Evolutionary conservation across 2,888 invertebrate species (phyloP).

Genomic region (Lacanobia oleracea): DNA sequence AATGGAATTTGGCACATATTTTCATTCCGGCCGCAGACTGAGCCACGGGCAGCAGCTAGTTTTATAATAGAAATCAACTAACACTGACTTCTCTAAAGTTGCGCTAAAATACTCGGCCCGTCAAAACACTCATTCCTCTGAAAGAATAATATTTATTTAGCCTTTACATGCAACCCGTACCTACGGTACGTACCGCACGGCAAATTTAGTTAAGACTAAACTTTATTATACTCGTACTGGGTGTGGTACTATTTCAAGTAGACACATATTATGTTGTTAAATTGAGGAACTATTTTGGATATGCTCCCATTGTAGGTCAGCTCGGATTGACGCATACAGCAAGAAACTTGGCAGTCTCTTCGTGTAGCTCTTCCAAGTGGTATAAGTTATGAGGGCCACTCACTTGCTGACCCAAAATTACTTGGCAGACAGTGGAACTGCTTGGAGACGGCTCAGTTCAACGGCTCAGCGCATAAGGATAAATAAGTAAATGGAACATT

Average conservation of each 20-base stretch:
- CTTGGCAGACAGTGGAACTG: slow-evolving; percentile 77
- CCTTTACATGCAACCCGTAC: no score
- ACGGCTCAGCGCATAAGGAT: slow-evolving; percentile 6
- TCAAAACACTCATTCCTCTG: neutral
- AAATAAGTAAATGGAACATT: slow-evolving; percentile 8
- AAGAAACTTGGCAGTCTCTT: slow-evolving; percentile 84
- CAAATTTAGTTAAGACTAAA: neutral
- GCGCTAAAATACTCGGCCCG: neutral
- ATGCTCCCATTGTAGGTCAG: slow-evolving; percentile 73
- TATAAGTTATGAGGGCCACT: slow-evolving; percentile 81
- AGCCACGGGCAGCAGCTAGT: no score
- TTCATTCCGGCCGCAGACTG: no score
- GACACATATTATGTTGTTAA: slow-evolving; percentile 11
- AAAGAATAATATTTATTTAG: no score
- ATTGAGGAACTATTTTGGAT: slow-evolving; percentile 33
- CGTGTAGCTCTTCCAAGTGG: slow-evolving; percentile 82
- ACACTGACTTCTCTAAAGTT: no score
- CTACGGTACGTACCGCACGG: no score
- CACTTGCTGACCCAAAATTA: slow-evolving; percentile 85
- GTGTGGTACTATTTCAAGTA: neutral
- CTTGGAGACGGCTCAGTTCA: slow-evolving; percentile 35
- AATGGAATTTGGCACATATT: no score
- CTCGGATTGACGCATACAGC: slow-evolving; percentile 80
- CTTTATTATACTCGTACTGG: neutral
- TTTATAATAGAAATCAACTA: neutral